These are phyloP conservation scores for Patella vulgata DNA, from an alignment of 1,140 invertebrate species.

Conservation along the genomic window DNA sequence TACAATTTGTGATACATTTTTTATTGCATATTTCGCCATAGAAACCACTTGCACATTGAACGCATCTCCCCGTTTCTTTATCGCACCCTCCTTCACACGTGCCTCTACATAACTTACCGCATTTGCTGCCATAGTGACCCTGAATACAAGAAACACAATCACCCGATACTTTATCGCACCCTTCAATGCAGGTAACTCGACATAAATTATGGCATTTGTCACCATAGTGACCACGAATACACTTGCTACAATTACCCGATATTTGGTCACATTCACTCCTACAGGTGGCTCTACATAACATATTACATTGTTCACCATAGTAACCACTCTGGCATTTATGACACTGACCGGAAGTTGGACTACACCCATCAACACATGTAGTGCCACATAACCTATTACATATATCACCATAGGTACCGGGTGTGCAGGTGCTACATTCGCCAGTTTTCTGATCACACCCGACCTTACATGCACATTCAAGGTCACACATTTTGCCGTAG, in stretches of 20 bases:
- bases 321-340: no score
- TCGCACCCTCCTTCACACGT: conserved; percentile 4
- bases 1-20: conserved; percentile 7
- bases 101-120: background rate
- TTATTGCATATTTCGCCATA: conserved; percentile 5
- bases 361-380: conserved; percentile 7
- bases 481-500: conserved; percentile 6
- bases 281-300: no score
- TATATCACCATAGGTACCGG: conserved; percentile 5
- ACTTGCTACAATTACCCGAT: no score
- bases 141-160: background rate
- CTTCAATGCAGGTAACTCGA: no score
- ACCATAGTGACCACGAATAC: no score
- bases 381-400: background rate
- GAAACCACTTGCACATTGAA: background rate
- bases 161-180: background rate
- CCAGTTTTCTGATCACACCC: background rate
- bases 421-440: background rate
- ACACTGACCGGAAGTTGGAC: no score
- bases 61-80: background rate
- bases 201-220: no score
- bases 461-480: background rate
- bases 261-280: no score
- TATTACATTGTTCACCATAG: no score
- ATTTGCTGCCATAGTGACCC: conserved; percentile 8